A percentile compares a stretch with the other conserved stretches of the same genome.
Conservation (phyloP, 2,113 vertebrate genomes). For the Podocnemis expansa region DNA sequence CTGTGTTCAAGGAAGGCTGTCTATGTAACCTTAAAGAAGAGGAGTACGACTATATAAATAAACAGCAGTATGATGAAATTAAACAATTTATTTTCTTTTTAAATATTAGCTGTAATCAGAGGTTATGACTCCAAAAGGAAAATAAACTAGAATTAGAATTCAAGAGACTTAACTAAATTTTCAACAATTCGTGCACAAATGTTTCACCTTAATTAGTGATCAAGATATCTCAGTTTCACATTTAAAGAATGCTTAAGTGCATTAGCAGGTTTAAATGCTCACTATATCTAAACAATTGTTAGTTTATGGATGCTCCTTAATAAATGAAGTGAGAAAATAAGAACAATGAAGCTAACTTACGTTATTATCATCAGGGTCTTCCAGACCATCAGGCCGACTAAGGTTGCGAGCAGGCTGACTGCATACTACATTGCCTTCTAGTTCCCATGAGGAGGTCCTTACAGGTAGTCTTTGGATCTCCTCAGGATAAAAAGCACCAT, state of each 20-base stretch:
- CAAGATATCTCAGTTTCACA: neutral
- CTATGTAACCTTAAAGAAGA: neutral
- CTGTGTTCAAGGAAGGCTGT: neutral
- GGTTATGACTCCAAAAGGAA: neutral
- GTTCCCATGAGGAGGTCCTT: slow-evolving; percentile 86
- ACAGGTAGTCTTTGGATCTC: slow-evolving; percentile 91
- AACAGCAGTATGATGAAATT: neutral
- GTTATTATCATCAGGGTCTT: slow-evolving; percentile 88
- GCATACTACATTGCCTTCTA: slow-evolving; percentile 93
- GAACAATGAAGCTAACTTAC: slow-evolving; percentile 59
- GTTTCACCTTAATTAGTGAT: neutral
- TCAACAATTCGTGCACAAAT: neutral
- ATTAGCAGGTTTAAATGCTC: neutral
- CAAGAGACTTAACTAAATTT: neutral
- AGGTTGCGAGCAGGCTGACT: slow-evolving; percentile 95
- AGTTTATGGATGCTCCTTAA: neutral
- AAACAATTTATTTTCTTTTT: neutral
- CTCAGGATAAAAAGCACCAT: slow-evolving; percentile 92
- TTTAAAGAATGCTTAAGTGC: neutral
- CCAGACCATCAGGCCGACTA: slow-evolving; percentile 92
- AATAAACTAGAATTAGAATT: neutral
- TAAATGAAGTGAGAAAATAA: neutral
- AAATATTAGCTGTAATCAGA: neutral
- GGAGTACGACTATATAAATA: neutral
- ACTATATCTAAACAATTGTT: neutral